These are phyloP conservation scores for Drosophila malerkotliana DNA, from an alignment of 1,140 invertebrate genomes.

Conservation along the genomic window DNA sequence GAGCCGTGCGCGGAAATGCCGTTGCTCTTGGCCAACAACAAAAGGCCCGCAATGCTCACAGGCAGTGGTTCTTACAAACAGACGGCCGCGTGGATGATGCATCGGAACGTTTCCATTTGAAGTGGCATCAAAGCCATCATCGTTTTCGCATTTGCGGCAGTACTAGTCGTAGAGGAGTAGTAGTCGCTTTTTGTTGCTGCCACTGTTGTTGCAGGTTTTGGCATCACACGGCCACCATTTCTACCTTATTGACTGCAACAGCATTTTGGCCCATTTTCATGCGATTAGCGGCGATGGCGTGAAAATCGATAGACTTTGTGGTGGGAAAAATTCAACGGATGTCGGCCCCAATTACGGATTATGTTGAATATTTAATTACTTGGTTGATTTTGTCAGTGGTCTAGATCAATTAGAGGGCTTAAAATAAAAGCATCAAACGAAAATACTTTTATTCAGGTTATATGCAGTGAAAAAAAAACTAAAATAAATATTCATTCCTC, in stretches of 20 bases:
- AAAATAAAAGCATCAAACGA: conserved; percentile 13
- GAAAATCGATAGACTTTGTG: conserved; percentile 51
- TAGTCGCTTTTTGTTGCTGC: not conserved
- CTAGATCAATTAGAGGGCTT: conserved; percentile 10
- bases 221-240: conserved; percentile 3
- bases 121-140: conserved; percentile 64
- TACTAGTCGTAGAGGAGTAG: not conserved
- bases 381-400: conserved; percentile 17
- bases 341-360: conserved; percentile 13
- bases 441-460: not conserved
- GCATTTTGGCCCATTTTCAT: conserved; percentile 42
- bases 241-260: conserved; percentile 38
- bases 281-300: conserved; percentile 39
- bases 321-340: conserved; percentile 7
- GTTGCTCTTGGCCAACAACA: conserved; percentile 45
- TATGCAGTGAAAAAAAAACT: not conserved
- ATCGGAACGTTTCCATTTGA: conserved; percentile 64
- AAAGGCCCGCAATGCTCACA: conserved; percentile 19
- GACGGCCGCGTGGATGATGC: conserved; percentile 37
- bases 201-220: conserved; percentile 22
- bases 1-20: conserved; percentile 31
- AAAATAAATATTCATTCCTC: too few species aligned
- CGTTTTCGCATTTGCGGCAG: conserved; percentile 36
- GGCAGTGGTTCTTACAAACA: conserved; percentile 19
- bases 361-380: conserved; percentile 34